phyloP scores from a whole-genome alignment of 1,140 invertebrate species.

The Drosophila obscura region DNA sequence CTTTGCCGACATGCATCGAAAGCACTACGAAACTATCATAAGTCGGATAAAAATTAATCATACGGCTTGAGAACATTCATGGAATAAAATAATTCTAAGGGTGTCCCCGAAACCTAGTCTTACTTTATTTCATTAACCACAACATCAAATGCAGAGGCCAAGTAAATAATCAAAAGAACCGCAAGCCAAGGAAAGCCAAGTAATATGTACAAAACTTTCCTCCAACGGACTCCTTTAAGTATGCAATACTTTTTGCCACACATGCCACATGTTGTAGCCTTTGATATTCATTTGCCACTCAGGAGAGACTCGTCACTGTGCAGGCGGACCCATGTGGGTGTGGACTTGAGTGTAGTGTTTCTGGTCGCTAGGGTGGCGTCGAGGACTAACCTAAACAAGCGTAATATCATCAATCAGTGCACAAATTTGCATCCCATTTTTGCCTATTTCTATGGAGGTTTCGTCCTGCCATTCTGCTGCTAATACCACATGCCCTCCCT shows the following conservation, averaged over 20 bases:
- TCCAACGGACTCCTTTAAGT: conserved; percentile 2
- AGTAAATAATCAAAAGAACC: neutral
- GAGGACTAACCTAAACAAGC: conserved; percentile 35
- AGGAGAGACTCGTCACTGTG: neutral
- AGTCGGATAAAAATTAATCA: too few relatives aligned
- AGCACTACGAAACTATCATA: too few relatives aligned
- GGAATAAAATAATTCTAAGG: too few relatives aligned
- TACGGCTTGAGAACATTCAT: too few relatives aligned
- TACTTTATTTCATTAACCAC: too few relatives aligned
- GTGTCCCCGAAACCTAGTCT: too few relatives aligned
- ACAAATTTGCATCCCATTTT: conserved; percentile 69
- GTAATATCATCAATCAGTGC: conserved; percentile 77
- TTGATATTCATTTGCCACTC: conserved; percentile 38
- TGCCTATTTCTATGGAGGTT: conserved; percentile 47
- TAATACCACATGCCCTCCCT: neutral
- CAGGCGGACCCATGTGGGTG: neutral
- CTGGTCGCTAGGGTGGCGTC: neutral
- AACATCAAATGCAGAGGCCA: too few relatives aligned
- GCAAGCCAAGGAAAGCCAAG: neutral
- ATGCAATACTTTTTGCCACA: conserved; percentile 5
- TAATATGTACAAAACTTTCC: conserved; percentile 5
- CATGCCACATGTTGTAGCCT: conserved; percentile 5
- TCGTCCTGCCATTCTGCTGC: neutral
- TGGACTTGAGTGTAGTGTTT: neutral
- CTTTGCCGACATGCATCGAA: too few relatives aligned